Evolutionary conservation across 2,113 vertebrate species (phyloP).

Genomic region (Odocoileus hemionus): DNA sequence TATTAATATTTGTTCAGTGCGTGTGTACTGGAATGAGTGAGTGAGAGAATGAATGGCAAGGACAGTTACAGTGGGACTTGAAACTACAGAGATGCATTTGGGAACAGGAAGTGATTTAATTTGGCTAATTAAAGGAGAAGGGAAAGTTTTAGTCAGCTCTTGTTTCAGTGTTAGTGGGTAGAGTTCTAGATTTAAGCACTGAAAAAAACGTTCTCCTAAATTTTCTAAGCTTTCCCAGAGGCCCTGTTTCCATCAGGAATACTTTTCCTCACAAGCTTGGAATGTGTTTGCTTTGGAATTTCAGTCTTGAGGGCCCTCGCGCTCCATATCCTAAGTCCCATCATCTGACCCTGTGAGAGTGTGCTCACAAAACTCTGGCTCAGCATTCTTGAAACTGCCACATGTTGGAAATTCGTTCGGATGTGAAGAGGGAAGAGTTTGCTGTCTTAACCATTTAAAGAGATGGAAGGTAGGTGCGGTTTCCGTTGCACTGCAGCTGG

Average conservation of each 20-base stretch:
- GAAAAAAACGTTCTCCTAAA: neutral
- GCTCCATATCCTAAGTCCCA: neutral
- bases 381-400: neutral
- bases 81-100: neutral
- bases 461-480: fast-evolving
- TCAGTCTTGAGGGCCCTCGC: fast-evolving
- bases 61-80: neutral
- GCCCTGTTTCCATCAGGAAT: neutral
- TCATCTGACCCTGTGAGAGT: neutral
- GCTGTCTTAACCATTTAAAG: neutral
- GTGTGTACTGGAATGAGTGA: neutral
- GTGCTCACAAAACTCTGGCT: neutral
- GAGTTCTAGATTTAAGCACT: neutral
- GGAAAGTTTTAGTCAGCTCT: neutral
- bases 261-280: neutral
- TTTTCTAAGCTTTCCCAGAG: neutral
- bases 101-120: neutral
- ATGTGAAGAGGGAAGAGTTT: neutral
- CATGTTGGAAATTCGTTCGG: neutral
- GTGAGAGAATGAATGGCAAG: neutral
- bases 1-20: neutral
- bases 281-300: neutral
- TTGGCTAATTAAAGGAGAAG: neutral
- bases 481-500: fast-evolving
- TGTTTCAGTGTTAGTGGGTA: neutral